A percentile compares a stretch with the other conserved stretches of the same genome.
phyloP scores from a whole-genome alignment of 2,888 invertebrate genomes.

The Drosophila austrosaltans region DNA sequence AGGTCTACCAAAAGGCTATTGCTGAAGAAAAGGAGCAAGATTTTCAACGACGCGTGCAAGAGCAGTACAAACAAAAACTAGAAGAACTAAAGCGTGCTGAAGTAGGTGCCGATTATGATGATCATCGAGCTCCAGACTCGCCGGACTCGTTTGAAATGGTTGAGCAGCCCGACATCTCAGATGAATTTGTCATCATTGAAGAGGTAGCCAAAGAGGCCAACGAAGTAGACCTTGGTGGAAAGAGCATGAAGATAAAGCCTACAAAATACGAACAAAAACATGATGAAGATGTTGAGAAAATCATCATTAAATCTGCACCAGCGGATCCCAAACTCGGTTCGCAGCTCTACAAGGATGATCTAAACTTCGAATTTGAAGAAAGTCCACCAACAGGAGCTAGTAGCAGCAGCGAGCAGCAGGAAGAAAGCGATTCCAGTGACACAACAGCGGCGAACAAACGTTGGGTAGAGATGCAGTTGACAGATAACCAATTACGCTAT shows the following conservation, averaged over 20 bases:
- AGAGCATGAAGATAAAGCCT: constrained; percentile 88
- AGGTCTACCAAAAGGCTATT: constrained; percentile 74
- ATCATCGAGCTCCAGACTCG: constrained; percentile 87
- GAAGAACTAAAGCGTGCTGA: constrained; percentile 85
- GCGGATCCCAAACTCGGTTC: constrained; percentile 86
- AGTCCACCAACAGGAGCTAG: constrained; percentile 84
- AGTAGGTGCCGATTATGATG: constrained; percentile 84
- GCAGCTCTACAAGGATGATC: constrained; percentile 85
- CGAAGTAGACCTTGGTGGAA: constrained; percentile 92
- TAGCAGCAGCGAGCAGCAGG: constrained; percentile 77
- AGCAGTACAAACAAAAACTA: constrained; percentile 85
- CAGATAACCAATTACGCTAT: constrained; percentile 86
- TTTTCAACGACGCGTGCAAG: constrained; percentile 83
- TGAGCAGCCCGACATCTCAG: constrained; percentile 93
- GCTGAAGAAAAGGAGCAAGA: constrained; percentile 81
- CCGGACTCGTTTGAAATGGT: constrained; percentile 95
- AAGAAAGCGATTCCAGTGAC: constrained; percentile 86
- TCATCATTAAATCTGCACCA: constrained; percentile 88
- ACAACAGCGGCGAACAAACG: constrained; percentile 90
- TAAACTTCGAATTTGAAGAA: constrained; percentile 89
- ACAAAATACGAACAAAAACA: constrained; percentile 86
- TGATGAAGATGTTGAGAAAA: constrained; percentile 89
- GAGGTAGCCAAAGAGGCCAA: constrained; percentile 94
- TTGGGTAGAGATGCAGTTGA: constrained; percentile 95
- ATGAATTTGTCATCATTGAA: constrained; percentile 94